These are phyloP conservation scores for Hydractinia echinata DNA, from an alignment of 30 jellyfish, hydroid and myxozoan species.

Conservation along the genomic window DNA sequence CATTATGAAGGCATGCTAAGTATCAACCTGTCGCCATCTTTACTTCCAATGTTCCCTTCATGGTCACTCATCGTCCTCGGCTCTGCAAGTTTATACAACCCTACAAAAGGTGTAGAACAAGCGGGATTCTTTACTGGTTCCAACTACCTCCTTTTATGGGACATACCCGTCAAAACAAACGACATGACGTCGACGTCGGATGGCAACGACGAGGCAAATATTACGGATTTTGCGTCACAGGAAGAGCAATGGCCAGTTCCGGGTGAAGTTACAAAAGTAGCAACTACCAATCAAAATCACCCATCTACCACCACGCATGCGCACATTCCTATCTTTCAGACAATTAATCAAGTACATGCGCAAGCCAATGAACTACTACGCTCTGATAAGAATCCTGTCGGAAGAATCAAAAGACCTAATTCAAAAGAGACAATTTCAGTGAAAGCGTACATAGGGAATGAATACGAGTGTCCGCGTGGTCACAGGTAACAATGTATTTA, in stretches of 20 bases:
- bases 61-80: constrained; percentile 93
- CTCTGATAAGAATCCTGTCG: constrained; percentile 29
- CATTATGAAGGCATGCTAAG: constrained; percentile 51
- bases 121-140: constrained; percentile 94
- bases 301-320: constrained; percentile 1
- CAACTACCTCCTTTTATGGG: constrained; percentile 86
- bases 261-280: constrained; percentile 64
- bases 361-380: constrained; percentile 47
- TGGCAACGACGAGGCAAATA: constrained; percentile 30
- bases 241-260: constrained; percentile 99
- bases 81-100: constrained; percentile 77
- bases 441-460: constrained; percentile 80
- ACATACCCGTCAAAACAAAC: constrained; percentile 47
- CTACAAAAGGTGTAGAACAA: constrained; percentile 85
- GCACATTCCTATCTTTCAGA: constrained; percentile 72
- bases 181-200: constrained; percentile 36
- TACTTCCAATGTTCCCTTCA: constrained; percentile 73
- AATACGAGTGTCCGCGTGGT: constrained; percentile 96
- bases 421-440: constrained; percentile 52
- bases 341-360: constrained; percentile 44
- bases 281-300: constrained; percentile 16
- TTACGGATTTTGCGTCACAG: constrained; percentile 42
- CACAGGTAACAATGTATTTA: constrained; percentile 63
- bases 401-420: constrained; percentile 36
- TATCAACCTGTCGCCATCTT: constrained; percentile 43